Conservation (phyloP, 2,113 vertebrate species). For the Crotophaga sulcirostris region DNA sequence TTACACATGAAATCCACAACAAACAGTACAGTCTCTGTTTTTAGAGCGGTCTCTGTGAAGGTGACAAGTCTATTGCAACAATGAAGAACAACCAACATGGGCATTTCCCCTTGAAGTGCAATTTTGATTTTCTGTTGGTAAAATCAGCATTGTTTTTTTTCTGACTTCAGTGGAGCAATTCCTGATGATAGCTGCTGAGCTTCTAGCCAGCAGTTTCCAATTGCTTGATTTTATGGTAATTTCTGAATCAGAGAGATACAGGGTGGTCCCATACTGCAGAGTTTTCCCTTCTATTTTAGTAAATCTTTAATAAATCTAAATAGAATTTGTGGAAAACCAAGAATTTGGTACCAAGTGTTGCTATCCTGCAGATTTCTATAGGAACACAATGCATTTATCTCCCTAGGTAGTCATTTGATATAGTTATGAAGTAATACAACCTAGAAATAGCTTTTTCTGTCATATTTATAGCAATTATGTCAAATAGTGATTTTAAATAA, state of each 20-base stretch:
- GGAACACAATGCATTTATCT: conserved; percentile 12
- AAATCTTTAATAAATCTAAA: background rate
- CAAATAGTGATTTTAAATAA: conserved; percentile 67
- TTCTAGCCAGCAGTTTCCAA: background rate
- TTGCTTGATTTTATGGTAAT: background rate
- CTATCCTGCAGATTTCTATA: background rate
- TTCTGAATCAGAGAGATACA: background rate
- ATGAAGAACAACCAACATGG: background rate
- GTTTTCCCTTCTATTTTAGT: background rate
- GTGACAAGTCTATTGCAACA: background rate
- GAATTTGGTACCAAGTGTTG: background rate
- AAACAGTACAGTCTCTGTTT: background rate
- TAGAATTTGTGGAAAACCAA: background rate
- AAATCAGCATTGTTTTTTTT: background rate
- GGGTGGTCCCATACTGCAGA: background rate
- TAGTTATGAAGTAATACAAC: conserved; percentile 15
- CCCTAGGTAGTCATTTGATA: conserved; percentile 21
- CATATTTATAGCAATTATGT: conserved; percentile 68
- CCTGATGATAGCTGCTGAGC: background rate
- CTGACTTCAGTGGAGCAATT: background rate
- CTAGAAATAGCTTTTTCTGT: conserved; percentile 53
- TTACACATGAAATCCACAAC: background rate
- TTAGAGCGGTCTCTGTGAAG: background rate
- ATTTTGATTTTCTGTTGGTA: background rate
- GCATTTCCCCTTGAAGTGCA: background rate